Conservation (phyloP, 2,113 vertebrate species). For the Megaceryle torquata region DNA sequence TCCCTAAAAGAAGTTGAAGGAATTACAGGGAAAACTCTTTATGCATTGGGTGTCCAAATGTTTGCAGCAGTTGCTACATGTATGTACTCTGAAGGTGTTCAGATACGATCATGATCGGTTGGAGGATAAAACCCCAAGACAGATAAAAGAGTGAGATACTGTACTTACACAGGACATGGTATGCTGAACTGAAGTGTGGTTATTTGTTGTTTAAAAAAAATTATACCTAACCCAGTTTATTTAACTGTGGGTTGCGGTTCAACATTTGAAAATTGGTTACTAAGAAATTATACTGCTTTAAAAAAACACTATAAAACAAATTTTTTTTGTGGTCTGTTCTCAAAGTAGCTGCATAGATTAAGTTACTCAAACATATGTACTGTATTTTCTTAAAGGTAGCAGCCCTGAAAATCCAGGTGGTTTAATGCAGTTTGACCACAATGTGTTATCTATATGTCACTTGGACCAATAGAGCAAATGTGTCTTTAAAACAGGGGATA, state of each 20-base stretch:
- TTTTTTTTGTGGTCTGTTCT: slow-evolving; percentile 41
- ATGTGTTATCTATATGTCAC: not conserved
- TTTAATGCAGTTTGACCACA: not conserved
- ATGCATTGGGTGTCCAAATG: not conserved
- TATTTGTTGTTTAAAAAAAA: slow-evolving; percentile 48
- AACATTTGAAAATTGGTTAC: slow-evolving; percentile 54
- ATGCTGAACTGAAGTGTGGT: not conserved
- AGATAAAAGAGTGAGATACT: not conserved
- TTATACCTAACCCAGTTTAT: slow-evolving; percentile 72
- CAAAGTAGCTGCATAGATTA: not conserved
- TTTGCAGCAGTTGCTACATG: not conserved
- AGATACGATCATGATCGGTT: not conserved
- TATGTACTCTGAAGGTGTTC: not conserved
- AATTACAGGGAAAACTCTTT: not conserved
- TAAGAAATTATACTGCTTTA: slow-evolving; percentile 46
- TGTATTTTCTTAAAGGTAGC: not conserved
- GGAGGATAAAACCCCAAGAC: not conserved
- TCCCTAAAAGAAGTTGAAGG: not conserved
- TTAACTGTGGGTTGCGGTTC: slow-evolving; percentile 60
- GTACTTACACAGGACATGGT: slow-evolving; percentile 20
- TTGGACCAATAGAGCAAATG: not conserved
- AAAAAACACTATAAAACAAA: slow-evolving; percentile 38
- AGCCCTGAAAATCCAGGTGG: not conserved
- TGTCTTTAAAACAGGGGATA: not conserved
- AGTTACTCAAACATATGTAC: not conserved